Base-by-base conservation (phyloP, 2,113 vertebrate species). In the Hippocampus barbouri region DNA sequence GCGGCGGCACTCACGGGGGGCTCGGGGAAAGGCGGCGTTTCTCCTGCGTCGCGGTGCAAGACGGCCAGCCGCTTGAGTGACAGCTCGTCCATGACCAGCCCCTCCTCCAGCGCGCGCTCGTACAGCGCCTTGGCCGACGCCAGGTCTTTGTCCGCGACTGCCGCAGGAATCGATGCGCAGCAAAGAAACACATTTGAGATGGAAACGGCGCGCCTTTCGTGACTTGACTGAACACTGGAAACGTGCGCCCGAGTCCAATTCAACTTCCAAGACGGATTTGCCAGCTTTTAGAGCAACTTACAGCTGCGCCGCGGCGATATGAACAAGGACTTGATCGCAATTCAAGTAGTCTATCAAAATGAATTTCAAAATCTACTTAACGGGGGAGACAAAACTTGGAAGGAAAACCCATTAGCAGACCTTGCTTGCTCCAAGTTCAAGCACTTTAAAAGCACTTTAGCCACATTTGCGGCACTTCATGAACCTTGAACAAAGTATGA, bases 41-140 rank as follows among this genome's bases (percentile, higher is more conserved):
- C 93, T 66, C 94, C 94, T 3, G 72, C 88, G 1, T 87, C 68
- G 68, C 84, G 94, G 91, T 97, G 93, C 61, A 98, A 88, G 64
- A 4, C 1, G 4, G 95, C 94, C 21, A 97, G 87, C 49, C 93
- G 94, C 88, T 98, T 98, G 79, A 99, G 92, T 66, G 89, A 84
- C 60, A 97, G 70, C 38, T 96, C 88, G 0, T 94, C 82, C 51
- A 90, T 43, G n/a, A 71, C 49, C 2, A 92, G 0, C 6, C 93
- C 92, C 81, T 94, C 91, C 0, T 75, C 80, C 88, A 91, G 88
- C 81, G 91, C 83, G 82, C 89, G 84, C 76, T 94, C 89, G 51
- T 94, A 91, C 5, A 95, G 72, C 34, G 89, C 88, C 85, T 94
- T 95, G 30, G 94, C 95, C 34, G 94, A 90, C 1, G 81, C 11